phyloP scores from a whole-genome alignment of 2,797 vertebrate species.

The Margarornis squamiger region DNA sequence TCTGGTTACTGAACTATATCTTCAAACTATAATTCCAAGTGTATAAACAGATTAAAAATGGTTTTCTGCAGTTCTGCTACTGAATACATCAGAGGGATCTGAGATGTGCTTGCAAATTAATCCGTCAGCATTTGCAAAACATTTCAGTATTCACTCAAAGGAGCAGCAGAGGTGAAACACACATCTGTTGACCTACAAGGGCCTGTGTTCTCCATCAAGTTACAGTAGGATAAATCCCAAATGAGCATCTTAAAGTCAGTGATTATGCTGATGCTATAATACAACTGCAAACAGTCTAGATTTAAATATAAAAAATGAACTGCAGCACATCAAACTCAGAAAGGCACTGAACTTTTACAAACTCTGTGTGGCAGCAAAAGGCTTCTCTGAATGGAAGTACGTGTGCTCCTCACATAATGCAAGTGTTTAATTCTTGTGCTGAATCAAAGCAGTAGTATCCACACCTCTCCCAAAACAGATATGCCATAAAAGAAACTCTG shows the following conservation, averaged over 20 bases:
- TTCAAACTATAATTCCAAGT: background rate
- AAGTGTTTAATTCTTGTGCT: background rate
- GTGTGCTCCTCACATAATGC: background rate
- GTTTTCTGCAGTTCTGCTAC: background rate
- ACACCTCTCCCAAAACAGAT: background rate
- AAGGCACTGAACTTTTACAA: slow-evolving; percentile 1
- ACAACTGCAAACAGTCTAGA: background rate
- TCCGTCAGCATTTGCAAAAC: background rate
- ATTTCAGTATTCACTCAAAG: background rate
- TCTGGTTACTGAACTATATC: background rate
- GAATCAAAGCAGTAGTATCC: background rate
- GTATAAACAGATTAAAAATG: background rate
- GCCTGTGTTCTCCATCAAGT: background rate
- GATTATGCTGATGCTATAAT: background rate
- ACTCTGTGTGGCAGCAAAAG: background rate
- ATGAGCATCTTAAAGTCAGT: background rate
- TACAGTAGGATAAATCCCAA: slow-evolving; percentile 20
- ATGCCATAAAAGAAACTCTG: background rate
- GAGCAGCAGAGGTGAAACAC: slow-evolving; percentile 12
- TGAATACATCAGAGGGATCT: background rate
- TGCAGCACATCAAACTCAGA: background rate
- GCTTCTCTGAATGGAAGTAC: background rate
- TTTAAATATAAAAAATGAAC: background rate
- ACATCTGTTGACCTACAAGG: slow-evolving; percentile 39
- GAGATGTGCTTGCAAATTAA: background rate